Evolutionary conservation across 2,797 vertebrate genomes (phyloP).

Genomic region (Novumbra hubbsi): DNA sequence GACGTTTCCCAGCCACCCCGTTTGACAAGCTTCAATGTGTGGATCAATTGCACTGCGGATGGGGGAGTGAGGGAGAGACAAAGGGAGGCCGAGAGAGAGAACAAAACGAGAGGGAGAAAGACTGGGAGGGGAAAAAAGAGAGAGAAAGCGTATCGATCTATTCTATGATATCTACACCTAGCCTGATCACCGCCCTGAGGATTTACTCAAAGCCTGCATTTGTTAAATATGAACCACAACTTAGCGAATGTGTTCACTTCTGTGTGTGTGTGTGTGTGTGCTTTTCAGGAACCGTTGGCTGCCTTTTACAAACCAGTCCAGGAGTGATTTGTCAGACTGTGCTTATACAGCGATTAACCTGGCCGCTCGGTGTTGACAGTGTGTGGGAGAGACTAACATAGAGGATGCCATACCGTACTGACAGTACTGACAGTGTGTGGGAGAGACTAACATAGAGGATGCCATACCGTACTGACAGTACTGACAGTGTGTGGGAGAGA

Average conservation of each 20-base stretch:
- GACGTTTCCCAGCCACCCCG: constrained; percentile 65
- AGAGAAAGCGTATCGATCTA: constrained; percentile 48
- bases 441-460: no score
- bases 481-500: no score
- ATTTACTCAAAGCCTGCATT: not conserved
- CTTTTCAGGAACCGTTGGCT: not conserved
- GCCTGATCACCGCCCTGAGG: constrained; percentile 36
- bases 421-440: not conserved
- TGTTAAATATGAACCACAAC: constrained; percentile 20
- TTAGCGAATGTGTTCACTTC: not conserved
- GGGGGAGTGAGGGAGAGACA: constrained; percentile 4
- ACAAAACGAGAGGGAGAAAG: no score
- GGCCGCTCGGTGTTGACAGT: not conserved
- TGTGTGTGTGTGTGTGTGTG: no score
- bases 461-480: no score
- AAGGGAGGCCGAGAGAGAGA: constrained; percentile 36
- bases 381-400: not conserved
- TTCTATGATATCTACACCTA: constrained; percentile 58
- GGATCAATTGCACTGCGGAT: constrained; percentile 64
- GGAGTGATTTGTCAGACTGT: not conserved
- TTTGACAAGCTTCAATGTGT: constrained; percentile 67
- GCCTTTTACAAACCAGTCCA: not conserved
- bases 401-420: not conserved
- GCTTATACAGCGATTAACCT: not conserved
- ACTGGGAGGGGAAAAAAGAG: constrained; percentile 23